Percentiles rank a stretch among this genome's conserved stretches.
Conservation (phyloP, 2,797 vertebrate species). For the Darevskia nairensis region DNA sequence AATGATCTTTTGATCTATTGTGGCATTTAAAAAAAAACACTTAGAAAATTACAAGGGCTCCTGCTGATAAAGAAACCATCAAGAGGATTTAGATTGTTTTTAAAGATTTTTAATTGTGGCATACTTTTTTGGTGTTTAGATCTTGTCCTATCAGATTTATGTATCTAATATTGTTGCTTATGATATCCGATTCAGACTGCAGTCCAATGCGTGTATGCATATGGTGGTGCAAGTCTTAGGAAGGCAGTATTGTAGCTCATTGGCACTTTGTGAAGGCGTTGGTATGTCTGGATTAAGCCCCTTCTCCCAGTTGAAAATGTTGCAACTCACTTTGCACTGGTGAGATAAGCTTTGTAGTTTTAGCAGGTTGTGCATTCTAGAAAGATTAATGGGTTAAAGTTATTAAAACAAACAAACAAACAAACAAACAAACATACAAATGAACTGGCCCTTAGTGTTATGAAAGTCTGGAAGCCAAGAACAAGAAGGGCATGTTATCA, state of each 20-base stretch:
- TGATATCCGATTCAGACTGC: neutral
- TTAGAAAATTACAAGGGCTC: slow-evolving; percentile 58
- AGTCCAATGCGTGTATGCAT: neutral
- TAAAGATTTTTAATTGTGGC: slow-evolving; percentile 7
- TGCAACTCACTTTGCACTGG: neutral
- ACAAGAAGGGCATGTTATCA: neutral
- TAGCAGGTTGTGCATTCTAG: neutral
- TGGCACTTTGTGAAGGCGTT: neutral
- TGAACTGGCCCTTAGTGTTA: neutral
- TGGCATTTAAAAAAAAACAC: slow-evolving; percentile 32
- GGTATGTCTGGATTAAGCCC: neutral
- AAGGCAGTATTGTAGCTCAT: neutral
- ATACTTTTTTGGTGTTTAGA: neutral
- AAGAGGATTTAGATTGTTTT: slow-evolving; percentile 66
- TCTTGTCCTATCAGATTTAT: neutral
- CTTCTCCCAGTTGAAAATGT: neutral
- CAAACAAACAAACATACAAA: neutral
- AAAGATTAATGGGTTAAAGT: neutral
- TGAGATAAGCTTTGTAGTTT: neutral
- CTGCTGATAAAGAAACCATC: slow-evolving; percentile 59
- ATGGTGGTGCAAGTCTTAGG: neutral
- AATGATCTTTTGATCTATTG: slow-evolving; percentile 55
- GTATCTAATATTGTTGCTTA: neutral
- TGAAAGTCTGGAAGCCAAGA: neutral
- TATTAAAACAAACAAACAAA: no score